Base-by-base conservation (phyloP, 2,888 invertebrate genomes). In the Agonopterix subpropinquella region DNA sequence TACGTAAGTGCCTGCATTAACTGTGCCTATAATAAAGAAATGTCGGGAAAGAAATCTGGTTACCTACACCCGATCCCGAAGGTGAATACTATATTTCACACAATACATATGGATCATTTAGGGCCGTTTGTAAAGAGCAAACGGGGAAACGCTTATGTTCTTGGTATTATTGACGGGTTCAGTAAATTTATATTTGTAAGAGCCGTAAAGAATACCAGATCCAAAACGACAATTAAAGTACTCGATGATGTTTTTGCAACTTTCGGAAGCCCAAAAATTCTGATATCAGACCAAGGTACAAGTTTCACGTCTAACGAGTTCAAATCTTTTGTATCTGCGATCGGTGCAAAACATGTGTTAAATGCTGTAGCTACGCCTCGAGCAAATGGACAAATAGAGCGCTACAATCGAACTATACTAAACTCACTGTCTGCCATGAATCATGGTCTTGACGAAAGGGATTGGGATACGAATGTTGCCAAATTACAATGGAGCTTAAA, bases 31-130 rank as follows among this genome's bases (percentile, higher is more conserved):
- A 56, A 62, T 36, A 77, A 79, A 52, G 47, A 55, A n/a, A 46
- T 54, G 11, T 65, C 65, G 11, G 10, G 13, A 3, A 43, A 65
- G 51, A 37, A 43, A 15, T 9, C 43, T 2, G 77, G 77, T n/a
- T 55, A 58, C 36, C 49, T 80, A 11, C 64, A 77, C 47, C 67
- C 74, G 1, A 80, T 80, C 37, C 62, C 66, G 28, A 79, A 80
- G 48, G 56, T 65, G 5, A 47, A 58, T 0, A 57, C 62, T 9
- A 77, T 77, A 0, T 73, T 84, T 36, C 65, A 78, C 42, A 76
- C 71, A 0, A 41, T 81, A 4, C 77, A 81, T 51, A 47, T 81
- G 0, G 79, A 81, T 53, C 78, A 80, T 52, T 46, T 81, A 2
- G 77, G 77, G 2, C 77, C 76, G 2, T 81, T 78, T 51, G 61